Evolutionary conservation across 2,113 vertebrate genomes (phyloP).

Genomic region (Talpa occidentalis): DNA sequence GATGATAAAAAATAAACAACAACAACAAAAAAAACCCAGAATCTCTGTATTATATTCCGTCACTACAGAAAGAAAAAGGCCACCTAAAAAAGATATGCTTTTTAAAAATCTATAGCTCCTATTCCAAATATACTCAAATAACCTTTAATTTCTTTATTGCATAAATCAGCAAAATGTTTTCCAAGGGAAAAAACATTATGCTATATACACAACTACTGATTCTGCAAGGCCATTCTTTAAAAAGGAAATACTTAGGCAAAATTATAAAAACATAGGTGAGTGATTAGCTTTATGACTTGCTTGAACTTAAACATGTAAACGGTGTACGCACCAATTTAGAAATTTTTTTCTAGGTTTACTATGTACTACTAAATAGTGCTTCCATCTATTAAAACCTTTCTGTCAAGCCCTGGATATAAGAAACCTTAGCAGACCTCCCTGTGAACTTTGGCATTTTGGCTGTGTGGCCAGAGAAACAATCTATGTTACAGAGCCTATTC

Average conservation of each 20-base stretch:
- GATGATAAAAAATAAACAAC: constrained; percentile 32
- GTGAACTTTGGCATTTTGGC: constrained; percentile 77
- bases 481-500: constrained; percentile 70
- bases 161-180: constrained; percentile 76
- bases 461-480: constrained; percentile 40
- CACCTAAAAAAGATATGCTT: constrained; percentile 46
- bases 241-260: constrained; percentile 70
- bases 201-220: constrained; percentile 54
- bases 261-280: constrained; percentile 62
- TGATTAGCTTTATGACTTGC: constrained; percentile 60
- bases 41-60: constrained; percentile 56
- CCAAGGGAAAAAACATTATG: constrained; percentile 66
- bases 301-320: constrained; percentile 44
- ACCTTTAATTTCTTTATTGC: constrained; percentile 60
- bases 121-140: constrained; percentile 69
- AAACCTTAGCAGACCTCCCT: constrained; percentile 68
- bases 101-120: constrained; percentile 73
- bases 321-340: constrained; percentile 31
- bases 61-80: constrained; percentile 39
- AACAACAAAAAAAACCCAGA: neutral
- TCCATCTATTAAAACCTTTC: constrained; percentile 63
- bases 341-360: constrained; percentile 53
- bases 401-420: constrained; percentile 62
- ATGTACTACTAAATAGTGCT: constrained; percentile 35
- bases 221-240: constrained; percentile 29